These are phyloP conservation scores for Anas georgica DNA, from an alignment of 2,797 vertebrate genomes.

Conservation along the genomic window DNA sequence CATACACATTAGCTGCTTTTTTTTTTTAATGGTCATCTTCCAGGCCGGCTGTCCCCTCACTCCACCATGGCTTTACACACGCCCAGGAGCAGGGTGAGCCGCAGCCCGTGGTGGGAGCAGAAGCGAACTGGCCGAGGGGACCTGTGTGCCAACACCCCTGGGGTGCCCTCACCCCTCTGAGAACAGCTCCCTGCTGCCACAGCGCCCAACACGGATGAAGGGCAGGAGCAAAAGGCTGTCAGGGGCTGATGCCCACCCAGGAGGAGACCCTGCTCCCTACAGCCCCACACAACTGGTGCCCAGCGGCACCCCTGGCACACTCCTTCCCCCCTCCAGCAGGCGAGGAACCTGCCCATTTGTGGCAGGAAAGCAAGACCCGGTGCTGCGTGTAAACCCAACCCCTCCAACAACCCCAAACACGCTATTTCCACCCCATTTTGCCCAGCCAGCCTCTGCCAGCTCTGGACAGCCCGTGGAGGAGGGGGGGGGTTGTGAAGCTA, in stretches of 20 bases:
- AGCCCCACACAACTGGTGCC: too few species aligned
- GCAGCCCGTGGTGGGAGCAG: not conserved
- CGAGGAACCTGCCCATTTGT: fast-evolving
- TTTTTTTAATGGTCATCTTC: not conserved
- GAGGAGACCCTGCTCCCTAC: not conserved
- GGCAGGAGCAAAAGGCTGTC: not conserved
- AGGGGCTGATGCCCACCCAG: not conserved
- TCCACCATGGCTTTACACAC: not conserved
- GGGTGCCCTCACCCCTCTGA: too few species aligned
- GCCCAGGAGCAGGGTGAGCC: not conserved
- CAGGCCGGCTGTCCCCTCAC: not conserved
- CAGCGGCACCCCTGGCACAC: too few species aligned
- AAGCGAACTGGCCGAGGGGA: not conserved
- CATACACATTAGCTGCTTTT: fast-evolving
- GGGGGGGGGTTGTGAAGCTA: too few species aligned
- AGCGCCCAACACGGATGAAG: too few species aligned
- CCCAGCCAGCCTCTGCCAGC: fast-evolving
- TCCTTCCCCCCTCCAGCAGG: fast-evolving
- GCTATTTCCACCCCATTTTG: not conserved
- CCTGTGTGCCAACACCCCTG: too few species aligned
- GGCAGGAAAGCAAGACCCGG: not conserved
- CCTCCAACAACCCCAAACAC: not conserved
- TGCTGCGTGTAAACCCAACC: not conserved
- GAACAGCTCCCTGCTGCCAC: too few species aligned
- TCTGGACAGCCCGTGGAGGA: not conserved